phyloP scores from a whole-genome alignment of 2,888 invertebrate species.

The Caenorhabditis wallacei region DNA sequence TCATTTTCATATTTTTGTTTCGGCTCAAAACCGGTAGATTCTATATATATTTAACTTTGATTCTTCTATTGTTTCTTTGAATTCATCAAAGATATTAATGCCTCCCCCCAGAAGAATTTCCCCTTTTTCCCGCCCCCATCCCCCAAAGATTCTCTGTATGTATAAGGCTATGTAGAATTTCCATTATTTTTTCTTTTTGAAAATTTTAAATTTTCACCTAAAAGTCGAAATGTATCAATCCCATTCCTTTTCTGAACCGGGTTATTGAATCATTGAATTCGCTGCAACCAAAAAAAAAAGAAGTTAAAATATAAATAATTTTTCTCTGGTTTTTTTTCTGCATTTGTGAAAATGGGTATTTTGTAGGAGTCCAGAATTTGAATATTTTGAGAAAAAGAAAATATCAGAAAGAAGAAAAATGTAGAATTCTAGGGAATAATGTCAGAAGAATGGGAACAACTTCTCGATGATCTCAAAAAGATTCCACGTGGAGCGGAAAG shows the following conservation, averaged over 20 bases:
- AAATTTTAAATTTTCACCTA: conserved; percentile 7
- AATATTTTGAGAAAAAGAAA: not conserved
- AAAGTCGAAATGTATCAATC: conserved; percentile 52
- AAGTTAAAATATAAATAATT: conserved; percentile 25
- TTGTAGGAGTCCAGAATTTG: not conserved
- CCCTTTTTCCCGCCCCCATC: not conserved
- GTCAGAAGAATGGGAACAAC: conserved; percentile 35
- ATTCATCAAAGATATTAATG: not conserved
- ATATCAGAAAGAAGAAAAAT: not conserved
- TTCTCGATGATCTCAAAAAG: conserved; percentile 40
- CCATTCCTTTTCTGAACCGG: conserved; percentile 41
- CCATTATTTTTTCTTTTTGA: not conserved
- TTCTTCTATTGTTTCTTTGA: not conserved
- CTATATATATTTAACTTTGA: conserved; percentile 13
- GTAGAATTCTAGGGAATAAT: not conserved
- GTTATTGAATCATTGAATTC: conserved; percentile 31
- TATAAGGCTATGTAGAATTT: conserved; percentile 54
- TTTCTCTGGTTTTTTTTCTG: not conserved
- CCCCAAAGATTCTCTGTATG: conserved; percentile 51
- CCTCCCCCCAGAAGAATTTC: not conserved
- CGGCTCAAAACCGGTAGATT: conserved; percentile 33
- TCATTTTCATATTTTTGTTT: conserved; percentile 52
- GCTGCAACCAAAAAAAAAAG: conserved; percentile 42
- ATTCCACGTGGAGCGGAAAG: conserved; percentile 32
- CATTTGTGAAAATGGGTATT: not conserved